Percentiles rank a stretch among this genome's conserved stretches.
These are phyloP conservation scores for Garrulus glandarius DNA, from an alignment of 2,797 vertebrate genomes.

Conservation along the genomic window DNA sequence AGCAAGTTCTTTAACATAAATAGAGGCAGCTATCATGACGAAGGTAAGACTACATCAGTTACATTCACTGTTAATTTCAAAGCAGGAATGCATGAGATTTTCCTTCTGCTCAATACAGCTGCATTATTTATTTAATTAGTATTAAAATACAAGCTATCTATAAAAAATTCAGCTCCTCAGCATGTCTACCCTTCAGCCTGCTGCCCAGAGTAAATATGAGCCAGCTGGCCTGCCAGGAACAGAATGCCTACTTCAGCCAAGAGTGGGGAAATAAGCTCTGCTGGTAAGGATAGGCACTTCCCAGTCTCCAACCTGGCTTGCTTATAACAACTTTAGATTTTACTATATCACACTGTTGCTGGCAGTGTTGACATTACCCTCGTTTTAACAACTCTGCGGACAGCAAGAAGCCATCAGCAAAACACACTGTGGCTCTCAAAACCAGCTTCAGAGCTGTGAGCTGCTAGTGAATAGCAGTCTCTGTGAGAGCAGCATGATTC, in stretches of 20 bases:
- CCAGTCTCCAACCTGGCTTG: not conserved
- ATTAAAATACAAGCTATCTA: slow-evolving; percentile 13
- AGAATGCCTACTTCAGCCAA: not conserved
- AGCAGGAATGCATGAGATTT: not conserved
- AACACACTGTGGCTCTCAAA: not conserved
- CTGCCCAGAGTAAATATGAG: not conserved
- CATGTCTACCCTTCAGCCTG: not conserved
- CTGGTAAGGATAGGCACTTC: not conserved
- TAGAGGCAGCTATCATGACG: not conserved
- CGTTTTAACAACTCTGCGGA: not conserved
- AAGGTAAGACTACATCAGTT: not conserved
- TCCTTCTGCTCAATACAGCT: not conserved
- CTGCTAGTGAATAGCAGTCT: slow-evolving; percentile 13
- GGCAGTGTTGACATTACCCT: not conserved
- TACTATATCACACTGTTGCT: not conserved
- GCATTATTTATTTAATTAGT: slow-evolving; percentile 7
- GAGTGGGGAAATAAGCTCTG: not conserved
- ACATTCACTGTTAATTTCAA: not conserved
- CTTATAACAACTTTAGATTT: not conserved
- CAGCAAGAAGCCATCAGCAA: slow-evolving; percentile 26
- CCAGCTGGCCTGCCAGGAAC: not conserved
- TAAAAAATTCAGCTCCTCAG: not conserved
- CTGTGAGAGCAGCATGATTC: slow-evolving; percentile 5
- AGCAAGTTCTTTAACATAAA: not conserved
- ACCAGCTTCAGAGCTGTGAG: not conserved